phyloP scores from a whole-genome alignment of 1,140 invertebrate genomes.

The Harlomillsia oculata region DNA sequence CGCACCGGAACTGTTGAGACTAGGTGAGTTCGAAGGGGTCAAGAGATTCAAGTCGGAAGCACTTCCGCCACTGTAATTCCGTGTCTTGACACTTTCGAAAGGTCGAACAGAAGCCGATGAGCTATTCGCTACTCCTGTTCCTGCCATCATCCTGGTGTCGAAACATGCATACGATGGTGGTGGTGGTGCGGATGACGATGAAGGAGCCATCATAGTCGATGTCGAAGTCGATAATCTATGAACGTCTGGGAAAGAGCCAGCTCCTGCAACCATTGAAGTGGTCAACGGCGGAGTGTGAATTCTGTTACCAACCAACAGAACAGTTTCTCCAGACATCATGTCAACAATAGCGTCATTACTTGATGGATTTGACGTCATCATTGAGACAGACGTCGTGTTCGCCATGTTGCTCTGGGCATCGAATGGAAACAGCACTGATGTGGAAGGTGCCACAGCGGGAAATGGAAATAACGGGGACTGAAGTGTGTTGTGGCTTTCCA shows the following conservation, averaged over 20 bases:
- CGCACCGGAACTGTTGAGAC: slow-evolving; percentile 2
- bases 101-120: background rate
- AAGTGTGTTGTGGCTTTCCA: slow-evolving; percentile 50
- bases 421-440: slow-evolving; percentile 15
- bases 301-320: too few species aligned
- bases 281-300: slow-evolving; percentile 2
- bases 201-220: slow-evolving; percentile 1
- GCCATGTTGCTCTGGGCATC: slow-evolving; percentile 3
- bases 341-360: background rate
- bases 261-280: background rate
- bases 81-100: slow-evolving; percentile 12
- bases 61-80: slow-evolving; percentile 15
- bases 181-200: background rate
- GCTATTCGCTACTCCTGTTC: background rate
- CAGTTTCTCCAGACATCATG: background rate
- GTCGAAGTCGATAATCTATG: background rate
- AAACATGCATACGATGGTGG: background rate
- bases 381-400: background rate
- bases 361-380: slow-evolving; percentile 9
- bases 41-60: slow-evolving; percentile 21
- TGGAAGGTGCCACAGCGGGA: slow-evolving; percentile 2
- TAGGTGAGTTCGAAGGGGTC: slow-evolving; percentile 31
- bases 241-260: background rate
- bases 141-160: background rate
- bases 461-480: slow-evolving; percentile 48